Evolutionary conservation across 2,113 vertebrate species (phyloP).

Genomic region (Odontophorus gujanensis): DNA sequence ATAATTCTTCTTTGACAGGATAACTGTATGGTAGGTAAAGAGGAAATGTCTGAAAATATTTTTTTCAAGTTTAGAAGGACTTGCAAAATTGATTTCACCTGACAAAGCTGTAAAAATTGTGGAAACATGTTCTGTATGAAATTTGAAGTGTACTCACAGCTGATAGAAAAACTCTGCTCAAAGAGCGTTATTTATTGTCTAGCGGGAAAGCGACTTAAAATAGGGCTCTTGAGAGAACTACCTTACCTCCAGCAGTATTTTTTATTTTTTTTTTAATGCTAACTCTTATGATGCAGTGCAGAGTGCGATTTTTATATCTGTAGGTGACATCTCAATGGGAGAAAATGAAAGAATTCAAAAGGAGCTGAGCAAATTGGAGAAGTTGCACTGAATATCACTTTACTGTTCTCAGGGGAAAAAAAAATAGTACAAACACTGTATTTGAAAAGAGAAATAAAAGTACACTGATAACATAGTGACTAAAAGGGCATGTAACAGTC

Average conservation of each 20-base stretch:
- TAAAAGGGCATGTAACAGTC: not conserved
- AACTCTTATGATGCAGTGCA: not conserved
- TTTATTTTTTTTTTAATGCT: not conserved
- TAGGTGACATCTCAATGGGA: not conserved
- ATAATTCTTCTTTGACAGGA: not conserved
- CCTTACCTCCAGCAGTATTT: not conserved
- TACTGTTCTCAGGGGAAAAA: not conserved
- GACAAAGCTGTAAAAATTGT: not conserved
- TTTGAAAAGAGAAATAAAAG: not conserved
- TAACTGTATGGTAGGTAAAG: not conserved
- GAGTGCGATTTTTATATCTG: not conserved
- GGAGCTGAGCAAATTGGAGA: not conserved
- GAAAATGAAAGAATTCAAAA: not conserved
- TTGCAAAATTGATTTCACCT: not conserved
- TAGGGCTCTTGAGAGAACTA: not conserved
- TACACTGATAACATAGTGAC: not conserved
- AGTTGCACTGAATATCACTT: not conserved
- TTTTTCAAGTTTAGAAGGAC: not conserved
- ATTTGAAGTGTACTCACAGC: not conserved
- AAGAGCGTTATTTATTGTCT: not conserved
- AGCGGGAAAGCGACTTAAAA: not conserved
- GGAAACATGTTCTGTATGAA: not conserved
- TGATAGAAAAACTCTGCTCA: not conserved
- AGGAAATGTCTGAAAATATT: not conserved
- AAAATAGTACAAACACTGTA: not conserved